Base-by-base conservation (phyloP, 2,797 vertebrate genomes). In the Poeciliopsis infans region DNA sequence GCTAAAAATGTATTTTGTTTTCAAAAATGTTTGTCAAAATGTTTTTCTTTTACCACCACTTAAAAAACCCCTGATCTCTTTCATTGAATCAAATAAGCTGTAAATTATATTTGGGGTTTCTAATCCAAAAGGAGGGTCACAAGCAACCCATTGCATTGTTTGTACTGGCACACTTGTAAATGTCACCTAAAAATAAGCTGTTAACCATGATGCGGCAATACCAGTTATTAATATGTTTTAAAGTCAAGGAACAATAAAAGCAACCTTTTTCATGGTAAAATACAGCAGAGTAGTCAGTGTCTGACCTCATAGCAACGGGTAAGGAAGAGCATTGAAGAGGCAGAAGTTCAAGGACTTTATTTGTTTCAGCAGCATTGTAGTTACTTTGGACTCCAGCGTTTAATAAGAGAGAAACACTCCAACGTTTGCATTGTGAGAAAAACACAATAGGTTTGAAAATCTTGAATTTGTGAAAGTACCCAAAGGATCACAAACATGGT, bases 291-390 rank as follows among this genome's bases (percentile, higher is more conserved):
- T 81, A 86, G 86, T 85, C 85, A 84, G 86, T 87, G 88, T 85
- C 87, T 89, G 82, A 64, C 89, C 85, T 83, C 81, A 88, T 96
- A 93, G 94, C 94, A 96, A 96, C 94, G 91, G 84, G 76, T 85
- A 88, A 83, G 90, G 77, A 84, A 72, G 76, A 85, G 79, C 78
- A 90, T 39, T 71, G 85, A 91, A 87, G 86, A 86, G 87, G 81
- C 45, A 51, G 86, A 82, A 82, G 94, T 95, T 95, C 94, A 95
- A 95, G 94, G 94, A 94, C 92, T 94, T 92, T 89, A 90, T 90
- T 95, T 94, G 89, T 93, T 94, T 89, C 80, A 87, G 91, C 86
- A 87, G 92, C 91, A 90, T 93, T 94, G 93, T 95, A 94, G 95
- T 95, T 94, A 94, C 82, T 88, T 89, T 85, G 79, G 84, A 87